phyloP scores from a whole-genome alignment of 2,888 invertebrate genomes.

The Tortricodes alternella region DNA sequence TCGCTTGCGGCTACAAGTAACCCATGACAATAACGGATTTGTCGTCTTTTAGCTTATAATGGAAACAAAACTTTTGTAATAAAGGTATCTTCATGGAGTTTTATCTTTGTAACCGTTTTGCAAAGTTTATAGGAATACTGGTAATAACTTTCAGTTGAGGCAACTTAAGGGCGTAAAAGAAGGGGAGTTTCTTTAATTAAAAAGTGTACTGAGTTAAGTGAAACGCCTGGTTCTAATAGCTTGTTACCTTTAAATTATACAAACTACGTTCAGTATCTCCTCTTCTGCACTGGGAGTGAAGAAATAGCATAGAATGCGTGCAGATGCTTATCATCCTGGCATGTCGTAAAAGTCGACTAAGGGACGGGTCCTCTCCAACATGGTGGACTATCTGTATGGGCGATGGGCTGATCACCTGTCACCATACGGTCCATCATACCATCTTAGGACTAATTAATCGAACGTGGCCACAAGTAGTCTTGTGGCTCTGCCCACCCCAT shows the following conservation, averaged over 20 bases:
- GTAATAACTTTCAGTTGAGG: conserved; percentile 39
- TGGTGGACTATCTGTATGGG: no score
- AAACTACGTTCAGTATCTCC: no score
- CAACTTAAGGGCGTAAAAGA: conserved; percentile 40
- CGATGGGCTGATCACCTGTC: no score
- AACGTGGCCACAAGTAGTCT: no score
- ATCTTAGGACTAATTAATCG: no score
- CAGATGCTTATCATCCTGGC: no score
- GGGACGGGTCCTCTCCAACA: no score
- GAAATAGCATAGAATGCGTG: no score
- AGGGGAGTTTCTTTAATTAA: conserved; percentile 49
- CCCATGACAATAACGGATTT: conserved; percentile 19
- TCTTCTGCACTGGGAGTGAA: no score
- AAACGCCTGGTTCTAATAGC: background rate
- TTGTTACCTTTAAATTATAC: background rate
- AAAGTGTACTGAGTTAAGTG: conserved; percentile 32
- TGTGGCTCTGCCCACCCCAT: no score
- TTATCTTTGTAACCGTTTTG: conserved; percentile 24
- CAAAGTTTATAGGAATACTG: conserved; percentile 27
- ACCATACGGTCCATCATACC: no score
- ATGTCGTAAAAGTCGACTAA: no score
- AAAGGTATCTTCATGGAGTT: conserved; percentile 20
- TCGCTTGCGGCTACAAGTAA: background rate
- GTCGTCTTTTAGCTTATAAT: conserved; percentile 21
- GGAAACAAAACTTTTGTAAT: conserved; percentile 29